phyloP scores from a whole-genome alignment of 2,113 vertebrate species.

The Desmodus rotundus region DNA sequence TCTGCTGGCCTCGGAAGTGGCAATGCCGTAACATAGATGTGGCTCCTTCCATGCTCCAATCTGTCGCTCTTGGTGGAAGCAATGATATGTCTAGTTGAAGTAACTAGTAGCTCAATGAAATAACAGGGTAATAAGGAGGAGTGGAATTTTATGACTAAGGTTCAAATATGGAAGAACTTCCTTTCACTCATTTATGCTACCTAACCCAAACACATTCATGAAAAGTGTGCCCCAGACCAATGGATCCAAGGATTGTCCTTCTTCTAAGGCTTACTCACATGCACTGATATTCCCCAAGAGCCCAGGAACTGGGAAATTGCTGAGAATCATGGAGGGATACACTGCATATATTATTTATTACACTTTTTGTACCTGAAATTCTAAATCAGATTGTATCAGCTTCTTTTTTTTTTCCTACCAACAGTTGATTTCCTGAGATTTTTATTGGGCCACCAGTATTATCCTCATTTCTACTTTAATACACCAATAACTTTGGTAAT shows the following conservation, averaged over 20 bases:
- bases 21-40: not conserved
- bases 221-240: not conserved
- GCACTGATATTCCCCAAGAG: not conserved
- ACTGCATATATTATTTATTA: not conserved
- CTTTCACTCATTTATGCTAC: not conserved
- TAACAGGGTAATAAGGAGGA: not conserved
- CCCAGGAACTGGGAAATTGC: not conserved
- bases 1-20: not conserved
- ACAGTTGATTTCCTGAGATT: not conserved
- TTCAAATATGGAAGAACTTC: not conserved
- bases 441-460: not conserved
- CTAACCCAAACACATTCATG: not conserved
- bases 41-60: not conserved
- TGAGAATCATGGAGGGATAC: not conserved
- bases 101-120: not conserved
- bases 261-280: not conserved
- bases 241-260: not conserved
- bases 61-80: not conserved
- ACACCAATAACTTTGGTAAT: not conserved
- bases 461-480: not conserved
- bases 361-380: not conserved
- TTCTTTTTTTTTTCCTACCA: not conserved
- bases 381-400: not conserved
- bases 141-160: not conserved
- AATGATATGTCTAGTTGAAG: not conserved